phyloP scores from a whole-genome alignment of 2,888 invertebrate species.

The Acrocera orbiculus region DNA sequence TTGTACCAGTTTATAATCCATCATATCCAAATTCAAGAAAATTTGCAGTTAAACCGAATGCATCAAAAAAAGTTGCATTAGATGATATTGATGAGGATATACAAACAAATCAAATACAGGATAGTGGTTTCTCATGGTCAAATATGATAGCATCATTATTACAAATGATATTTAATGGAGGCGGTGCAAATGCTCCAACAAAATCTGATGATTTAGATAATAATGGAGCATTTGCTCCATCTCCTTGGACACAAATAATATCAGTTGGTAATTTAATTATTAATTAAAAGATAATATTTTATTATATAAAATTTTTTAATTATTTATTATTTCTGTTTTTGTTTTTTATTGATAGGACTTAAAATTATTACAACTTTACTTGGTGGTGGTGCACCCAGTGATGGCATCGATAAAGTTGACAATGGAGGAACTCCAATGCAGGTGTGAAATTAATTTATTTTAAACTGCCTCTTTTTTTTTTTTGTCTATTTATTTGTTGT shows the following conservation, averaged over 20 bases:
- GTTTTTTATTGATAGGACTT: conserved; percentile 34
- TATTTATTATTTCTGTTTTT: neutral
- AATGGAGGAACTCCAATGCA: conserved; percentile 77
- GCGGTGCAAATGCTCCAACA: conserved; percentile 39
- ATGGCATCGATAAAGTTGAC: conserved; percentile 81
- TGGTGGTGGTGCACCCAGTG: conserved; percentile 55
- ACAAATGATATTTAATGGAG: conserved; percentile 71
- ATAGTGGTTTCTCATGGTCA: conserved; percentile 69
- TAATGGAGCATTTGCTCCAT: conserved; percentile 45
- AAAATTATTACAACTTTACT: conserved; percentile 71
- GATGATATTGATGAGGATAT: conserved; percentile 71
- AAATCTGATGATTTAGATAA: conserved; percentile 63
- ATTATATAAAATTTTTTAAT: neutral
- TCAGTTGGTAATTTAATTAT: conserved; percentile 40
- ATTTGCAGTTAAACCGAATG: conserved; percentile 77
- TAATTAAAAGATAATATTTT: neutral
- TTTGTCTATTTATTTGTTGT: no score
- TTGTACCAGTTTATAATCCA: conserved; percentile 21
- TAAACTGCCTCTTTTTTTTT: no score
- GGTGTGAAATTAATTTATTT: no score
- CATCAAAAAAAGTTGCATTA: conserved; percentile 68
- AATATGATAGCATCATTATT: conserved; percentile 72
- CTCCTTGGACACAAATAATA: conserved; percentile 76
- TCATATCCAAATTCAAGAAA: conserved; percentile 40
- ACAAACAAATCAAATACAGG: conserved; percentile 61